These are phyloP conservation scores for Psophia crepitans DNA, from an alignment of 2,113 vertebrate genomes.

Conservation along the genomic window DNA sequence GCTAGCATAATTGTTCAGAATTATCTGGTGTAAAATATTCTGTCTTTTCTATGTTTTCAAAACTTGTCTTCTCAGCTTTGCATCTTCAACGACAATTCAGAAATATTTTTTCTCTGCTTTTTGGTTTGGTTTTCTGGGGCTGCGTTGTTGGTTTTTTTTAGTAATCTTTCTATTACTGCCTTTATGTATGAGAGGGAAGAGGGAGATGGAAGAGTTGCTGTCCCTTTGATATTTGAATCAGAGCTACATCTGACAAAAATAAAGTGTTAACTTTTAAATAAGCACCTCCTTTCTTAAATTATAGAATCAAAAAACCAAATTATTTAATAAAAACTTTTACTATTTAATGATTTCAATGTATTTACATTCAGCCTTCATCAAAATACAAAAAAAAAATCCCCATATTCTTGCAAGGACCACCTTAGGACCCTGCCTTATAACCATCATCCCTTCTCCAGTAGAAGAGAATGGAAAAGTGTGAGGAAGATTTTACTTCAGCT, in stretches of 20 bases:
- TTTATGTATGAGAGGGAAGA: not conserved
- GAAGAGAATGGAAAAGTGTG: not conserved
- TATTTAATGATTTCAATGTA: not conserved
- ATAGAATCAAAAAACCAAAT: not conserved
- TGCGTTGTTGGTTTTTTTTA: not conserved
- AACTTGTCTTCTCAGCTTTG: not conserved
- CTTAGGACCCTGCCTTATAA: not conserved
- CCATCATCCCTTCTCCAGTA: not conserved
- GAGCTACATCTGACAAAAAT: not conserved
- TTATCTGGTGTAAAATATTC: not conserved
- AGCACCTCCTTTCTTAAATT: not conserved
- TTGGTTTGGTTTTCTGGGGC: too few relatives aligned
- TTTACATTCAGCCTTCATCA: not conserved
- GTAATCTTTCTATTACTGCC: not conserved
- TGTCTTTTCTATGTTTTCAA: not conserved
- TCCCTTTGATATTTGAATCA: not conserved
- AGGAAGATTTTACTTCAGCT: not conserved
- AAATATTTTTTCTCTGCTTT: not conserved
- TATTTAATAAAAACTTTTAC: not conserved
- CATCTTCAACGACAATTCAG: not conserved
- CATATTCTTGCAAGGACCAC: not conserved
- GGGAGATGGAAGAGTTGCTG: fast-evolving
- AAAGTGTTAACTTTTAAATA: not conserved
- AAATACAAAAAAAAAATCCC: fast-evolving
- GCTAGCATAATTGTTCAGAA: not conserved